Evolutionary conservation across 2,888 invertebrate species (phyloP), one percentile per base, ranked within the genome.

Genomic region (Callyntrura guangdongensis): DNA sequence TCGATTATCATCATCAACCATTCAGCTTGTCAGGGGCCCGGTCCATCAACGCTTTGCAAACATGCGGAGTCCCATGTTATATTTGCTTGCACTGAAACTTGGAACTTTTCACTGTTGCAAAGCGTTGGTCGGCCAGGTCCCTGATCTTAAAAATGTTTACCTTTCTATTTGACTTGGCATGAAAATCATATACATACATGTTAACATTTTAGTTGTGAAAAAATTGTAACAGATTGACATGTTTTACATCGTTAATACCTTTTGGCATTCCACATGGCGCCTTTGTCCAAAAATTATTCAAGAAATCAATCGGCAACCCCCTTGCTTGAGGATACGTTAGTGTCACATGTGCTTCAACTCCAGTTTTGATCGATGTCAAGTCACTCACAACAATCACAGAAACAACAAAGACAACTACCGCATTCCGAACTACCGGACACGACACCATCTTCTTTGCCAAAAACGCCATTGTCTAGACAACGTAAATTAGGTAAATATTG

Each of bases 211-310:
- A n/a, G n/a, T n/a, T n/a, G n/a, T n/a, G n/a, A n/a, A n/a, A n/a
- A 61, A 61, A 17, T 17, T 17, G 11, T 17, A 17, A 61, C 20
- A 53, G 2, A 4, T 36, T 6, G 6, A 4, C 2, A 36, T 36
- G 6, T 2, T 53, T 53, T 53, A 53, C 14, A 77, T 22, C 12
- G 22, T 17, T n/a, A n/a, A 8, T 95, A 98, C 98, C 98, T 97
- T 97, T 98, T 27, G 98, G 98, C 98, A 99, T 98, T 93, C 99
- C 99, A 95, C 99, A 99, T 91, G 99, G 99, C 91, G 97, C 97
- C 94, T 97, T 97, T 45, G 98, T 98, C 94, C 98, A 96, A 79
- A 97, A 96, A 95, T 97, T 98, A 95, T 99, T 99, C 95, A 99
- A 96, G 95, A 98, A 99, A 95, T 99, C 99, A 95, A 99, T 96